Conservation (phyloP, 2,113 vertebrate species). For the Paramormyrops kingsleyae region DNA sequence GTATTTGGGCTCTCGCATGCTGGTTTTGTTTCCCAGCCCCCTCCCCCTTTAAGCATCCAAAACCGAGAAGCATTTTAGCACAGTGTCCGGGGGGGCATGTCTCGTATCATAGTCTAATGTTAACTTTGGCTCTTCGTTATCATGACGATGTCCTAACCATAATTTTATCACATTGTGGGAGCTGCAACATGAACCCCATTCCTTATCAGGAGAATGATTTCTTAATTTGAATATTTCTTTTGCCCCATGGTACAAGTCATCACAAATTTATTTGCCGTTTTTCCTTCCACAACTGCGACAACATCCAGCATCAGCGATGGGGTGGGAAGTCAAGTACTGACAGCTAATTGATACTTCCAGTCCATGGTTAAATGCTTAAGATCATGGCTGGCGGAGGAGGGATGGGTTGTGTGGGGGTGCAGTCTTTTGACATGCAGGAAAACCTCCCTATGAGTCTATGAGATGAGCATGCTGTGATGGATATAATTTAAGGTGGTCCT, state of each 20-base stretch:
- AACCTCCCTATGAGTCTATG: not conserved
- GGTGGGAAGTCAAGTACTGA: not conserved
- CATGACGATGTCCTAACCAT: not conserved
- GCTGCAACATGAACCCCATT: not conserved
- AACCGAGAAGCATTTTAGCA: not conserved
- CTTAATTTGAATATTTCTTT: not conserved
- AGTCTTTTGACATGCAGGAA: not conserved
- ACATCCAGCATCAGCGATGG: not conserved
- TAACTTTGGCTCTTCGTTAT: slow-evolving; percentile 1
- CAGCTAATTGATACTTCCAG: not conserved
- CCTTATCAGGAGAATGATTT: not conserved
- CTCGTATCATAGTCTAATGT: not conserved
- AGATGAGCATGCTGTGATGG: not conserved
- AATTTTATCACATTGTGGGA: not conserved
- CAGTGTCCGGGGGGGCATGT: not conserved
- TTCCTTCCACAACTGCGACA: not conserved
- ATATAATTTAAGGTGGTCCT: not conserved
- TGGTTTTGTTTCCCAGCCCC: not conserved
- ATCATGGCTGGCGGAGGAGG: not conserved
- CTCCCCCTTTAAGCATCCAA: not conserved
- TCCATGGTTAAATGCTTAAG: not conserved
- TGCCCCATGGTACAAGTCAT: not conserved
- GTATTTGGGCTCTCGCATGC: slow-evolving; percentile 9
- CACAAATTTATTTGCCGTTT: not conserved
- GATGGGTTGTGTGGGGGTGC: not conserved